Evolutionary conservation across 2,797 vertebrate genomes (phyloP).

Genomic region (Xenops minutus): DNA sequence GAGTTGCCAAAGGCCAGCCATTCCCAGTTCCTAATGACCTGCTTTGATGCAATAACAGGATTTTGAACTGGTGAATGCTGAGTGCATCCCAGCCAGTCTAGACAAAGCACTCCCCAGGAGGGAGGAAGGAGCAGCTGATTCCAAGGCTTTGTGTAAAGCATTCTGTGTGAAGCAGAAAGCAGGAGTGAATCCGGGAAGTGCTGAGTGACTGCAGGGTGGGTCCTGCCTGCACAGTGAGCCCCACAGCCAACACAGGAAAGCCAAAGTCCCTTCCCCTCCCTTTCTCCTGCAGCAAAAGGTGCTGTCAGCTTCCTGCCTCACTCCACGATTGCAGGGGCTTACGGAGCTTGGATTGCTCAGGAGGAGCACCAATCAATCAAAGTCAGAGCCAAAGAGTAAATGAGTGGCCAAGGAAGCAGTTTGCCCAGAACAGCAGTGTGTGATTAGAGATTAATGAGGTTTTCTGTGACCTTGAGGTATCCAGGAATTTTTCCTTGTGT

Average conservation of each 20-base stretch:
- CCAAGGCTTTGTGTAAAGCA: background rate
- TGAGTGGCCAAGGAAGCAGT: background rate
- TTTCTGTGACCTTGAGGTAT: constrained; percentile 6
- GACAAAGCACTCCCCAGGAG: background rate
- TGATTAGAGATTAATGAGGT: constrained; percentile 21
- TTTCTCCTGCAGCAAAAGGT: background rate
- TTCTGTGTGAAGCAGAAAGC: background rate
- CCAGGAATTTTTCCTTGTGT: background rate
- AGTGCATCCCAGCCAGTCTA: background rate
- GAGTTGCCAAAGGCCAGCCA: background rate
- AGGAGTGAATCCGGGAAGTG: background rate
- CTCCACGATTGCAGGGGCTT: background rate
- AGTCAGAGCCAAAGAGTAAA: background rate
- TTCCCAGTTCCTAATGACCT: background rate
- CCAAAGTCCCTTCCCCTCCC: background rate
- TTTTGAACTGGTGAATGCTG: background rate
- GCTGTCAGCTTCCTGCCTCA: background rate
- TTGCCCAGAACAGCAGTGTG: background rate
- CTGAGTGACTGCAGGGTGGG: background rate
- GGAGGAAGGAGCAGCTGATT: background rate
- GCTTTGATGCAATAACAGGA: background rate
- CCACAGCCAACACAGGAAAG: accelerated
- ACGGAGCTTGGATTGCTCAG: background rate
- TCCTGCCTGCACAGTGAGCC: background rate
- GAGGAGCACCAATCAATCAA: constrained; percentile 13